A percentile compares a stretch with the other conserved stretches of the same genome.
Evolutionary conservation across 2,113 vertebrate species (phyloP).

Genomic region (Dicerorhinus sumatrensis): DNA sequence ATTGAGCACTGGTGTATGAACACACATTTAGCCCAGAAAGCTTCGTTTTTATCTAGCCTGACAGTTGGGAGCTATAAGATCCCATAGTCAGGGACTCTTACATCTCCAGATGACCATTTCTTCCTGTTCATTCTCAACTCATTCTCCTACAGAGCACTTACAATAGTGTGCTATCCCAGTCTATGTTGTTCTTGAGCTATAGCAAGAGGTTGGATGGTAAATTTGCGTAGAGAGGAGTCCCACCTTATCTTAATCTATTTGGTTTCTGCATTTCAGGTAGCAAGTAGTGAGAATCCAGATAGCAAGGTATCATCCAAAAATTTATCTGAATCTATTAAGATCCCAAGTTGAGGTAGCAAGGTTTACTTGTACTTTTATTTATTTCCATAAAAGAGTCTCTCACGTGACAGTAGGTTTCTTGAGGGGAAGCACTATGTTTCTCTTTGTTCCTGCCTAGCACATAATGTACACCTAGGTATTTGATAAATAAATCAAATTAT

Average conservation of each 20-base stretch:
- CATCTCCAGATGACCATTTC: neutral
- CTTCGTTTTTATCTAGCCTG: neutral
- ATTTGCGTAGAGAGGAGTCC: neutral
- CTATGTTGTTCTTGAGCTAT: neutral
- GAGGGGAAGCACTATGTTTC: neutral
- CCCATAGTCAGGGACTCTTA: neutral
- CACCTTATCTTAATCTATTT: neutral
- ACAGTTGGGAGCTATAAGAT: neutral
- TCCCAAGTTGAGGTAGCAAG: conserved; percentile 9
- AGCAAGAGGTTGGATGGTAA: neutral
- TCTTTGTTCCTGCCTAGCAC: neutral
- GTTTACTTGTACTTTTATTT: neutral
- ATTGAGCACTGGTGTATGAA: neutral
- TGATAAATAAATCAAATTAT: neutral
- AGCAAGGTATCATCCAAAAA: neutral
- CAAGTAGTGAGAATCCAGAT: neutral
- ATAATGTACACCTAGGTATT: neutral
- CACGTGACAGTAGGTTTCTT: neutral
- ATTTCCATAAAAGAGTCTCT: neutral
- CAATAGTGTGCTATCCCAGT: neutral
- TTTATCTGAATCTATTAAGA: neutral
- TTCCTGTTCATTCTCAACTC: neutral
- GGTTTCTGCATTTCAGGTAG: neutral
- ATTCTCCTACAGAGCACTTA: neutral
- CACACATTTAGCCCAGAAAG: neutral